These are phyloP conservation scores for Macaria notata DNA, from an alignment of 2,888 invertebrate species.

Conservation along the genomic window DNA sequence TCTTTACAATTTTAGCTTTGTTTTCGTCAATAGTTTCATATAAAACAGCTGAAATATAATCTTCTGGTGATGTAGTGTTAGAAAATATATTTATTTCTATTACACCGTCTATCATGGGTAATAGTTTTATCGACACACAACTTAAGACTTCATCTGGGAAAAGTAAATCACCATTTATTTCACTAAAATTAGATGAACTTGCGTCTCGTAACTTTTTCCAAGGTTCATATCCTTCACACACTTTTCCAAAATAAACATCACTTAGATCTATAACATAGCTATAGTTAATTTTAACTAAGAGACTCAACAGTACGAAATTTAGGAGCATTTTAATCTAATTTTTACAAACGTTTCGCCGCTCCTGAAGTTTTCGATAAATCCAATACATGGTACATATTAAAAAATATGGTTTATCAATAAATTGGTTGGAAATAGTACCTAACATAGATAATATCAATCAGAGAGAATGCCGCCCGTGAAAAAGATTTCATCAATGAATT, in stretches of 20 bases:
- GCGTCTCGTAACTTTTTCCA: slow-evolving; percentile 6
- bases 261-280: slow-evolving; percentile 3
- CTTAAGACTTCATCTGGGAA: slow-evolving; percentile 19
- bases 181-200: neutral
- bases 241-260: slow-evolving; percentile 9
- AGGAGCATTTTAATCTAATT: slow-evolving; percentile 8
- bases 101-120: slow-evolving; percentile 24
- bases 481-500: slow-evolving; percentile 2
- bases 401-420: slow-evolving; percentile 10
- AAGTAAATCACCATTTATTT: neutral
- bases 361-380: slow-evolving; percentile 5
- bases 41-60: slow-evolving; percentile 38
- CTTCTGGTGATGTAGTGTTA: slow-evolving; percentile 29
- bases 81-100: slow-evolving; percentile 28
- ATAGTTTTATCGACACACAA: slow-evolving; percentile 27
- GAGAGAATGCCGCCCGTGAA: neutral
- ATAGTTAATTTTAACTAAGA: neutral
- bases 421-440: slow-evolving; percentile 5
- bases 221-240: slow-evolving; percentile 15
- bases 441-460: slow-evolving; percentile 18
- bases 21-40: slow-evolving; percentile 24
- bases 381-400: slow-evolving; percentile 11
- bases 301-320: neutral
- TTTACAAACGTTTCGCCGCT: slow-evolving; percentile 7
- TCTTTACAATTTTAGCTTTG: slow-evolving; percentile 17